Conservation (phyloP, 2,113 vertebrate genomes). For the Ibidorhyncha struthersii region DNA sequence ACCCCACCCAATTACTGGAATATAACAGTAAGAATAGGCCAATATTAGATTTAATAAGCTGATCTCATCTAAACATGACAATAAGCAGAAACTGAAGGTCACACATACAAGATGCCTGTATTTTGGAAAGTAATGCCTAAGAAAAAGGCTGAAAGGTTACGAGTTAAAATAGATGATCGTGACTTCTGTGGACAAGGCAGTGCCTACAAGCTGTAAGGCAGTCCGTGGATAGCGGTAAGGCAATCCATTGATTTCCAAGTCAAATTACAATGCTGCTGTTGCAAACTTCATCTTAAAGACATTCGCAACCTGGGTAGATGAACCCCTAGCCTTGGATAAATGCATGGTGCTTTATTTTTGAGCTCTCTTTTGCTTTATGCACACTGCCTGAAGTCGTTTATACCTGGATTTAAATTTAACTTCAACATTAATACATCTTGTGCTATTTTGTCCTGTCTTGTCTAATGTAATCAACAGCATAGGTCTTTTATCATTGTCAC, state of each 20-base stretch:
- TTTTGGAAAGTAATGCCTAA: not conserved
- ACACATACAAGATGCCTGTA: not conserved
- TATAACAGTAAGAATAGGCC: not conserved
- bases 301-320: not conserved
- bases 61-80: not conserved
- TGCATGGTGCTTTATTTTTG: not conserved
- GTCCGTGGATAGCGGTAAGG: not conserved
- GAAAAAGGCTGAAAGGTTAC: not conserved
- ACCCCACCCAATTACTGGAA: not conserved
- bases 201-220: not conserved
- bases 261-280: not conserved
- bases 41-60: not conserved
- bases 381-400: not conserved
- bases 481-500: slow-evolving; percentile 71
- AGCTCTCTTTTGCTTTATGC: not conserved
- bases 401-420: slow-evolving; percentile 62
- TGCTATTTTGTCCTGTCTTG: slow-evolving; percentile 65
- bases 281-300: not conserved
- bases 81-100: not conserved
- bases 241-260: not conserved
- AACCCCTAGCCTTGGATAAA: not conserved
- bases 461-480: slow-evolving; percentile 59
- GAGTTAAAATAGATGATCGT: not conserved
- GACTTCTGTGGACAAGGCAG: not conserved
- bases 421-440: slow-evolving; percentile 68